A percentile compares a stretch with the other conserved stretches of the same genome.
phyloP scores from a whole-genome alignment of 2,113 vertebrate species.

The Gila orcuttii region DNA sequence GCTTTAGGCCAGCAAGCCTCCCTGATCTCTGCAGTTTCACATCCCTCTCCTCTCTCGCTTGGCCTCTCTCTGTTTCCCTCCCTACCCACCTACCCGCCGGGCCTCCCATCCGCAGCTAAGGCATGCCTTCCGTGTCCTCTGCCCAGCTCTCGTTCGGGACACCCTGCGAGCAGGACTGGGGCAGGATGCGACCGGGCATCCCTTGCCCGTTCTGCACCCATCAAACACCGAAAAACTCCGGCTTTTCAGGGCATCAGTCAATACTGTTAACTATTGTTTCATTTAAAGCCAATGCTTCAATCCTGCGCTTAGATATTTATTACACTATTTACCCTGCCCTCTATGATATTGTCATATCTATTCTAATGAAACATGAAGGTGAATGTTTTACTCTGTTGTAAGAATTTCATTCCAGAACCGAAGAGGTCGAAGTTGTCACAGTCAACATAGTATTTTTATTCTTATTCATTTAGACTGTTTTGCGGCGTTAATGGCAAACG shows the following conservation, averaged over 20 bases:
- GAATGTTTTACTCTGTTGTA: conserved; percentile 65
- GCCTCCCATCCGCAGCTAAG: conserved; percentile 36
- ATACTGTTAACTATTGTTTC: conserved; percentile 61
- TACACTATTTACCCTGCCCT: conserved; percentile 60
- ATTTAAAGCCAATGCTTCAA: conserved; percentile 44
- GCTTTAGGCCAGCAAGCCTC: conserved; percentile 3
- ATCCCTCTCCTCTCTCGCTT: conserved; percentile 33
- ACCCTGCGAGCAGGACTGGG: conserved; percentile 28
- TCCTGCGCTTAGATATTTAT: conserved; percentile 65
- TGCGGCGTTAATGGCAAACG: conserved; percentile 4
- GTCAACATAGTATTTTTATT: conserved; percentile 30
- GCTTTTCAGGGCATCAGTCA: conserved; percentile 54
- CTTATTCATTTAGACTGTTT: neutral
- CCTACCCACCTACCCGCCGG: neutral
- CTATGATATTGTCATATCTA: conserved; percentile 55
- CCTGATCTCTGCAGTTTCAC: conserved; percentile 53
- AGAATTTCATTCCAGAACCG: conserved; percentile 70
- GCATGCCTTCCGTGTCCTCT: conserved; percentile 44
- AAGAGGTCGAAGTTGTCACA: conserved; percentile 54
- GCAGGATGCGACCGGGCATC: conserved; percentile 39
- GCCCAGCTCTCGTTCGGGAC: conserved; percentile 22
- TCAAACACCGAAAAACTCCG: conserved; percentile 35
- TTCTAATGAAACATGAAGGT: conserved; percentile 60
- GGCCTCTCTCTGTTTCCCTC: conserved; percentile 37
- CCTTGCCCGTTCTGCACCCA: conserved; percentile 20